Evolutionary conservation across 2,888 invertebrate species (phyloP).

Genomic region (Euplexia lucipara): DNA sequence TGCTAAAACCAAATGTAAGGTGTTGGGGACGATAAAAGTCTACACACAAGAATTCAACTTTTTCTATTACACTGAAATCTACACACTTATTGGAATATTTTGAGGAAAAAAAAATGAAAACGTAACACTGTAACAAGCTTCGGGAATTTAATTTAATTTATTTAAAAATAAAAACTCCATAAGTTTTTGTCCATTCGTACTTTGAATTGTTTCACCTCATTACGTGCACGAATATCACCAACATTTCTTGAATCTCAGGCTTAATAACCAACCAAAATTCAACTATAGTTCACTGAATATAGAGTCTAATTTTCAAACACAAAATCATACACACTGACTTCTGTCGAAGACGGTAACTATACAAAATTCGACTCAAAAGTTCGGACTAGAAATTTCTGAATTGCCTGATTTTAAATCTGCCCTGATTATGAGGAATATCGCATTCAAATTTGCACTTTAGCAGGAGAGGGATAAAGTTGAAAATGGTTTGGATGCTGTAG

Average conservation of each 20-base stretch:
- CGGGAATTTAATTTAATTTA: slow-evolving; percentile 61
- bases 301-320: slow-evolving; percentile 56
- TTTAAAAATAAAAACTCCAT: slow-evolving; percentile 65
- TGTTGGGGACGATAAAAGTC: background rate
- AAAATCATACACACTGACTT: slow-evolving; percentile 48
- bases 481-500: slow-evolving; percentile 48
- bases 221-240: slow-evolving; percentile 83
- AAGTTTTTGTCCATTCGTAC: slow-evolving; percentile 74
- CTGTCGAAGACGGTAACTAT: slow-evolving; percentile 73
- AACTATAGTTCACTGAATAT: slow-evolving; percentile 48
- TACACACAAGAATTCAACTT: background rate
- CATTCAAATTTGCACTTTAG: slow-evolving; percentile 64
- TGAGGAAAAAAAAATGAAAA: slow-evolving; percentile 35
- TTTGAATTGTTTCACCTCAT: slow-evolving; percentile 88
- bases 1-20: background rate
- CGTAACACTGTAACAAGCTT: slow-evolving; percentile 44
- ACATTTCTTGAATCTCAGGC: slow-evolving; percentile 58
- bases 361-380: slow-evolving; percentile 85
- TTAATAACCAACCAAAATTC: slow-evolving; percentile 45
- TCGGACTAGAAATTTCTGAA: slow-evolving; percentile 81
- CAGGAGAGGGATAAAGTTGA: slow-evolving; percentile 37
- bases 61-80: slow-evolving; percentile 27
- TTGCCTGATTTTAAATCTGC: slow-evolving; percentile 79
- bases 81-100: slow-evolving; percentile 37
- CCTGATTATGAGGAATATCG: slow-evolving; percentile 66